phyloP scores from a whole-genome alignment of 2,113 vertebrate species.

The Saimiri boliviensis region DNA sequence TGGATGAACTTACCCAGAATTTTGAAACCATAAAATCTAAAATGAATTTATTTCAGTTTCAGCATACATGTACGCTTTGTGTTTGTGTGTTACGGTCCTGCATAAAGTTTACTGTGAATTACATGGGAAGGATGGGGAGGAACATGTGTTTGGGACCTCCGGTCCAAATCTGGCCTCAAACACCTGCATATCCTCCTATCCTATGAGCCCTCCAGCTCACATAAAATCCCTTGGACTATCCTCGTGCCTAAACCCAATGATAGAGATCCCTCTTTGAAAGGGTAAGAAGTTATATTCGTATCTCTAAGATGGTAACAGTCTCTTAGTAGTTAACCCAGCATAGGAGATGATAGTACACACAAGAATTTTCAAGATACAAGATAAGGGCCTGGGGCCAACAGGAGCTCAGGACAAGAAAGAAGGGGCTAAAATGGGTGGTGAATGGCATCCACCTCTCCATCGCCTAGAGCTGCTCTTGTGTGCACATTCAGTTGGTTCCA shows the following conservation, averaged over 20 bases:
- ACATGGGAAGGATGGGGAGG: neutral
- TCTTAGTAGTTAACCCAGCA: neutral
- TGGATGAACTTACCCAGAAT: neutral
- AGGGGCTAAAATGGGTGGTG: too few species aligned
- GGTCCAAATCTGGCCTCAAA: neutral
- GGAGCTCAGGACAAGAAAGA: neutral
- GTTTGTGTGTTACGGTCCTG: neutral
- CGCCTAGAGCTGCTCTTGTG: neutral
- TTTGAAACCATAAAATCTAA: neutral
- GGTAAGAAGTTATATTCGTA: neutral
- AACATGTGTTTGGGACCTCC: neutral
- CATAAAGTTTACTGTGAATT: neutral
- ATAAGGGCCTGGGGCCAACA: too few species aligned
- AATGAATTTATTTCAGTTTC: neutral
- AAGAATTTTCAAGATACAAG: neutral
- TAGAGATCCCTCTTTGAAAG: neutral
- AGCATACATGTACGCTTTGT: neutral
- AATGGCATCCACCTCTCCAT: fast-evolving
- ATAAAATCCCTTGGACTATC: neutral
- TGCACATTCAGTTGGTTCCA: neutral
- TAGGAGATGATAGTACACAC: neutral
- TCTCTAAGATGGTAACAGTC: neutral
- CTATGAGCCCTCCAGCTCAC: neutral
- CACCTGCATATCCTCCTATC: neutral
- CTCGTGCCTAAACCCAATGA: neutral